Evolutionary conservation across 2,113 vertebrate species (phyloP), one percentile per base, ranked within the genome.

Genomic region (Neomonachus schauinslandi): DNA sequence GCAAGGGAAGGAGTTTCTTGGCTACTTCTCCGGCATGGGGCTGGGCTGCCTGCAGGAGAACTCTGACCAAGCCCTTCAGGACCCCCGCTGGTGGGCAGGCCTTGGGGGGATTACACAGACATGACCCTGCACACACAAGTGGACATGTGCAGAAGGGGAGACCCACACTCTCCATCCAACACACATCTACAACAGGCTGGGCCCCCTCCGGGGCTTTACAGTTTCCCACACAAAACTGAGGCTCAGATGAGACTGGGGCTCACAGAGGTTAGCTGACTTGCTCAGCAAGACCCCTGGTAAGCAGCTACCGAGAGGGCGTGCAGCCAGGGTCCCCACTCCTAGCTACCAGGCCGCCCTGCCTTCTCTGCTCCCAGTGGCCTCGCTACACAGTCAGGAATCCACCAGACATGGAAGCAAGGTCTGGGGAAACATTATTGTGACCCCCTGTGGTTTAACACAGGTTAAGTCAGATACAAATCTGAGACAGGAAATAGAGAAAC

Each of bases 91-190:
- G 24, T 10, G 59, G 51, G 74, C 76, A 69, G 76, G 79, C 42
- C 49, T 1, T 0, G 4, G 13, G 7, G 9, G 39, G 36, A 19
- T 42, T 5, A 19, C 9, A 7, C 14, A 12, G n/a, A 61, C 18
- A 6, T 0, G 16, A 49, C 3, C n/a, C 67, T 4, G 51, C 19
- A n/a, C 22, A 21, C 39, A 31, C 28, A 8, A 36, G 33, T 0
- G 24, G 55, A n/a, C 31, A 11, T 13, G 22, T 26, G 19, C 8
- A 10, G 1, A 14, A 53, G 14, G 61, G 26, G 57, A 33, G n/a
- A 57, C 33, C 31, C 22, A 3, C 8, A 13, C 15, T 5, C 36
- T 67, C 57, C 42, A 24, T 22, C 49, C 21, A 49, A 57, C 4
- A 7, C n/a, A 33, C 3, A 0, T 42, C 42, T 14, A 15, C 22